Evolutionary conservation across 2,888 invertebrate genomes (phyloP), one percentile per base, ranked within the genome.

Genomic region (Drosophila austrosaltans): DNA sequence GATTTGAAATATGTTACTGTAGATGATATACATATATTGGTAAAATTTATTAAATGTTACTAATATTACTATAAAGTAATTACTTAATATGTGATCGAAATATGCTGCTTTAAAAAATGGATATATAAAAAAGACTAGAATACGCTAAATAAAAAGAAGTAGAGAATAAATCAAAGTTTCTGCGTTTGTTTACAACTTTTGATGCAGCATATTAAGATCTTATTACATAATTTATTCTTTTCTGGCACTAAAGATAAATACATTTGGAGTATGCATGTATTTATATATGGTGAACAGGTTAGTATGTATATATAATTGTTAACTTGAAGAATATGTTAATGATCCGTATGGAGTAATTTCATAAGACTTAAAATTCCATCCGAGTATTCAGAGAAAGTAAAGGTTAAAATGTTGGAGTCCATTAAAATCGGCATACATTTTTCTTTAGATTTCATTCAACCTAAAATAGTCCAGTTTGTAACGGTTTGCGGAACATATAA

Each of bases 31-130:
- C 48, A 48, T 36, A 59, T 56, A 75, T 30, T 68, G 1, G 4
- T 3, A 36, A 10, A 36, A 69, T 58, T 69, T 40, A 65, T 56
- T 62, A 75, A 70, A 66, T 87, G 72, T 62, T 53, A 68, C 63
- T 75, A 69, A 69, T 72, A 78, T 84, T 83, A 73, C 72, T 81
- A 81, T 59, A 53, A 12, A 4, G 10, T 48, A 10, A 48, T 22
- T 25, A 3, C 10, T 48, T 16, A 48, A 12, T 57, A 72, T 63
- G 53, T 58, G 57, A 59, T 66, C 54, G 1, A 2, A 36, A 30
- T 59, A 63, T 56, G 72, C 72, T 48, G 75, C 69, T 54, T 20
- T 42, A 32, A 40, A 57, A 28, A 7, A 3, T 2, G 10, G 48
- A 25, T 22, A 60, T n/a, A 66, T 10, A 25, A 53, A 39, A 8